Conservation (phyloP, 2,113 vertebrate genomes). For the Lipophrys pholis region DNA sequence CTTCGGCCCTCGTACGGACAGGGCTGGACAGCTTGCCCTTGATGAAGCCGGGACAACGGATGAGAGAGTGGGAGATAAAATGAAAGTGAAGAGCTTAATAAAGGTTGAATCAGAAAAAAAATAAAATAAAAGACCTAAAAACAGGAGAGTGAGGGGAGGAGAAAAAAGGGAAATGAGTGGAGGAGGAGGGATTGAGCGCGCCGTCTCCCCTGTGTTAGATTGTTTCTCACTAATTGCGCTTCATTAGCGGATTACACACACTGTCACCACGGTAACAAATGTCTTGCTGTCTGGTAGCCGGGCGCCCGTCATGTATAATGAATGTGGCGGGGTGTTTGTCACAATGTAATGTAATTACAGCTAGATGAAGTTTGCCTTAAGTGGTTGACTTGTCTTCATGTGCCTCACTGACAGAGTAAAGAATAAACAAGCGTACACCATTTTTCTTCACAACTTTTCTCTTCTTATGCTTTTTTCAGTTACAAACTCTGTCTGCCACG, state of each 20-base stretch:
- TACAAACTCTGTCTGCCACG: not conserved
- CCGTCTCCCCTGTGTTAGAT: constrained; percentile 80
- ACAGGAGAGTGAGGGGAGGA: constrained; percentile 23
- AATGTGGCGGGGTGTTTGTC: constrained; percentile 83
- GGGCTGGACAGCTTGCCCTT: constrained; percentile 80
- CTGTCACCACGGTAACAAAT: constrained; percentile 82
- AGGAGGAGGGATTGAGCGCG: constrained; percentile 56
- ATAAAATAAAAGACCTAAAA: constrained; percentile 26
- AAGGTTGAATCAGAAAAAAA: constrained; percentile 54
- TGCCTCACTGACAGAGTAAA: constrained; percentile 61
- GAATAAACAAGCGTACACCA: constrained; percentile 66
- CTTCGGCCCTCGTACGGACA: constrained; percentile 86
- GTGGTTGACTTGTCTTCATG: constrained; percentile 80
- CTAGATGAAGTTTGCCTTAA: constrained; percentile 83
- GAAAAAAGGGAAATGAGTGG: constrained; percentile 38
- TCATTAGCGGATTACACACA: constrained; percentile 84
- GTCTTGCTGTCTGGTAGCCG: constrained; percentile 76
- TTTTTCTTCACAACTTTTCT: constrained; percentile 35
- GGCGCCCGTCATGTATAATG: constrained; percentile 81
- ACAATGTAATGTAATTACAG: constrained; percentile 84
- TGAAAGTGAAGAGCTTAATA: constrained; percentile 66
- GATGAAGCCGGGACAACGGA: constrained; percentile 86
- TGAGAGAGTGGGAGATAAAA: constrained; percentile 66
- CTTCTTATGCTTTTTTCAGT: constrained; percentile 16
- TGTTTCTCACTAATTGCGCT: constrained; percentile 79